A percentile compares a stretch with the other conserved stretches of the same genome.
Evolutionary conservation across 2,113 vertebrate genomes (phyloP).

Genomic region (pig (Sus scrofa)): T2T-Sscrofa CM000828.6:39967001-39967500

Average conservation of each 20-base stretch:
- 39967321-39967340: neutral
- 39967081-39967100: neutral
- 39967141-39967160: conserved; percentile 25
- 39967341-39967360: neutral
- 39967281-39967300: neutral
- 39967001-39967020: neutral
- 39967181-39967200: neutral
- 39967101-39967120: neutral
- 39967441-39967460: no score
- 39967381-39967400: neutral
- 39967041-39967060: neutral
- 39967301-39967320: neutral
- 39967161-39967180: conserved; percentile 35
- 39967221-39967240: neutral
- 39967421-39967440: conserved; percentile 2
- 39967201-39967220: neutral
- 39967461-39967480: no score
- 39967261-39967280: neutral
- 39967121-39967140: neutral
- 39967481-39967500: no score
- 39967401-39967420: neutral
- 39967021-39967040: neutral
- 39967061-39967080: neutral
- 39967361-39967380: neutral
- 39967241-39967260: neutral